phyloP scores from a whole-genome alignment of 2,888 invertebrate species.

The Epinotia ramella region DNA sequence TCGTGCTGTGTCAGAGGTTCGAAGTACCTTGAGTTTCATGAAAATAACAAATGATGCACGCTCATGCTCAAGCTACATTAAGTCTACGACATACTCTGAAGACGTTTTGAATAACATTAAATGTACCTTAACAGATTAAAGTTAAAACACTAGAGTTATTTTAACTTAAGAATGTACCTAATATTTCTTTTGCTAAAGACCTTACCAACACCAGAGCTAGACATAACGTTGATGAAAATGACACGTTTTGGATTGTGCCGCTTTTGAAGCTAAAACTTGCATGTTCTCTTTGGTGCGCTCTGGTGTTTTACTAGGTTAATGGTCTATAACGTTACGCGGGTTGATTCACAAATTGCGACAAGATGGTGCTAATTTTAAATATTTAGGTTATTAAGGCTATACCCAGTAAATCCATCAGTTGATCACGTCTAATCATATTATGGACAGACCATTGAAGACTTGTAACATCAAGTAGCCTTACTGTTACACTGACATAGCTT shows the following conservation, averaged over 20 bases:
- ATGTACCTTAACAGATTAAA: constrained; percentile 27
- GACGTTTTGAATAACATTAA: constrained; percentile 33
- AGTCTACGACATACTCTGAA: constrained; percentile 10
- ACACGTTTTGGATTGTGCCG: too few species aligned
- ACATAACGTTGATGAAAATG: too few species aligned
- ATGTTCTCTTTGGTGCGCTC: not conserved
- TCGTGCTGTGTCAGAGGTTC: too few species aligned
- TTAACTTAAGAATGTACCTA: constrained; percentile 26
- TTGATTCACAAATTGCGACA: constrained; percentile 40
- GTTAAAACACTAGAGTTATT: constrained; percentile 25
- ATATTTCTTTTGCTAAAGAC: constrained; percentile 28
- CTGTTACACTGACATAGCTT: not conserved
- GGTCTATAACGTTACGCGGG: constrained; percentile 30
- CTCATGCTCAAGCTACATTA: not conserved
- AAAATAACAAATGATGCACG: not conserved
- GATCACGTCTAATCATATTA: constrained; percentile 1
- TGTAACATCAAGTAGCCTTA: not conserved
- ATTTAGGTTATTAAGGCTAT: constrained; percentile 46
- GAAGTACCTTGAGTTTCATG: not conserved
- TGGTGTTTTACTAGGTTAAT: not conserved
- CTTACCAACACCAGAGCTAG: not conserved
- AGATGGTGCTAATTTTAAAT: constrained; percentile 57
- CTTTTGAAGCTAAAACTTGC: not conserved
- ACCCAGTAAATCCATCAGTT: constrained; percentile 6
- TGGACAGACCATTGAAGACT: not conserved